Conservation (phyloP, 2,113 vertebrate genomes). For the Speoplatyrhinus poulsoni region DNA sequence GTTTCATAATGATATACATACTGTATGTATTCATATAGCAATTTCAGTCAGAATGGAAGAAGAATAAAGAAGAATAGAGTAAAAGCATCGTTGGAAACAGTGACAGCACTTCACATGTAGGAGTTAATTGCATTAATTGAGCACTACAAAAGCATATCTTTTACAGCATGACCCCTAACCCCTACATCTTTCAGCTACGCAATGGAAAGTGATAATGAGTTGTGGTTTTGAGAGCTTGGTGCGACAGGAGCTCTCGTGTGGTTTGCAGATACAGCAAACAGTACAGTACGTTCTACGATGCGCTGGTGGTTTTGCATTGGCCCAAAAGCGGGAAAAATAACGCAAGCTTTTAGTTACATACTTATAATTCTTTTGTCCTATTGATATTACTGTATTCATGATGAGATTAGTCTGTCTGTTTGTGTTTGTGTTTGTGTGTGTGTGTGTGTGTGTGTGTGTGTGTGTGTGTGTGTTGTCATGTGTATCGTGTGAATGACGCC, state of each 20-base stretch:
- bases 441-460: not conserved
- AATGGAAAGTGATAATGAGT: slow-evolving; percentile 68
- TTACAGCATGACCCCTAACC: slow-evolving; percentile 50
- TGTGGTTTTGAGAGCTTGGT: slow-evolving; percentile 70
- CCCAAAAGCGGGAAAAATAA: slow-evolving; percentile 13
- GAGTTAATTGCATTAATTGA: slow-evolving; percentile 5
- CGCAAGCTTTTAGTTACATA: not conserved
- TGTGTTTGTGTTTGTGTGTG: not conserved
- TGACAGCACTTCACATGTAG: not conserved
- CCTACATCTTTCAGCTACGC: slow-evolving; percentile 42
- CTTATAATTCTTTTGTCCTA: not conserved
- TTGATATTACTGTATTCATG: slow-evolving; percentile 22
- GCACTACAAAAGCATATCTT: slow-evolving; percentile 6
- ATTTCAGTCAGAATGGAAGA: too few relatives aligned
- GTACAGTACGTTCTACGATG: slow-evolving; percentile 70
- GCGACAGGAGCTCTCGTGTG: slow-evolving; percentile 70
- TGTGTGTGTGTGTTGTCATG: not conserved
- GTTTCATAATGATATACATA: not conserved
- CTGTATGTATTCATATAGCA: not conserved
- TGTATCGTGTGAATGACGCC: not conserved
- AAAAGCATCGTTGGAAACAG: not conserved
- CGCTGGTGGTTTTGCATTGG: slow-evolving; percentile 48
- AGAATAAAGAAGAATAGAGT: too few relatives aligned
- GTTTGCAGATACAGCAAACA: slow-evolving; percentile 66
- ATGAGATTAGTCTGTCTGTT: slow-evolving; percentile 22